Evolutionary conservation across 2,797 vertebrate species (phyloP).

Genomic region (Hapalemur alaotrensis): DNA sequence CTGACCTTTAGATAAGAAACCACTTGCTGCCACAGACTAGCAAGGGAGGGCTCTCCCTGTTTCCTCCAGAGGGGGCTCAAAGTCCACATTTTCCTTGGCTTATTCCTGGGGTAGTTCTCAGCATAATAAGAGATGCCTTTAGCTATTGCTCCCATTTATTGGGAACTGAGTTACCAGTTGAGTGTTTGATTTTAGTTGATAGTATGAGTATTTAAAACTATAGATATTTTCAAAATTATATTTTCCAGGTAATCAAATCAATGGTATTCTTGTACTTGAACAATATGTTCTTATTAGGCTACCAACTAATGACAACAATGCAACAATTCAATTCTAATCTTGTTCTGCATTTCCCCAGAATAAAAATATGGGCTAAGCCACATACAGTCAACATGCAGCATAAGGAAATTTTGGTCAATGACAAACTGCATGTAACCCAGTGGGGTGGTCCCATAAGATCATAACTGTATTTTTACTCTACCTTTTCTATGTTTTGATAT

Average conservation of each 20-base stretch:
- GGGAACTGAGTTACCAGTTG: not conserved
- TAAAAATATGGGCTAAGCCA: not conserved
- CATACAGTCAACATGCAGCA: not conserved
- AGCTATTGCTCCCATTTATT: not conserved
- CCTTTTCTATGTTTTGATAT: not conserved
- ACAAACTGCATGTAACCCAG: no score
- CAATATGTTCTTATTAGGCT: not conserved
- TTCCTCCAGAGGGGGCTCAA: slow-evolving; percentile 63
- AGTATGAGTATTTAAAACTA: not conserved
- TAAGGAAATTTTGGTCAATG: not conserved
- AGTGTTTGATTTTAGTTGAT: not conserved
- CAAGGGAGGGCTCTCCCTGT: not conserved
- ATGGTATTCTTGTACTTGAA: not conserved
- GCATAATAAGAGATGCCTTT: not conserved
- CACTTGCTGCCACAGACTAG: not conserved
- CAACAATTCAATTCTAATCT: not conserved
- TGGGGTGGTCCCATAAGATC: not conserved
- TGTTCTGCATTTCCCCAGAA: not conserved
- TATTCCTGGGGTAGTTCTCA: not conserved
- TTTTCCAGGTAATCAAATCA: slow-evolving; percentile 38
- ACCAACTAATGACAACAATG: not conserved
- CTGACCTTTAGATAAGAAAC: slow-evolving; percentile 56
- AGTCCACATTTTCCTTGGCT: not conserved
- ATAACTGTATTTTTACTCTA: not conserved
- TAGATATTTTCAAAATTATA: not conserved